Evolutionary conservation across 2,113 vertebrate species (phyloP).

Genomic region (Canis aureus): DNA sequence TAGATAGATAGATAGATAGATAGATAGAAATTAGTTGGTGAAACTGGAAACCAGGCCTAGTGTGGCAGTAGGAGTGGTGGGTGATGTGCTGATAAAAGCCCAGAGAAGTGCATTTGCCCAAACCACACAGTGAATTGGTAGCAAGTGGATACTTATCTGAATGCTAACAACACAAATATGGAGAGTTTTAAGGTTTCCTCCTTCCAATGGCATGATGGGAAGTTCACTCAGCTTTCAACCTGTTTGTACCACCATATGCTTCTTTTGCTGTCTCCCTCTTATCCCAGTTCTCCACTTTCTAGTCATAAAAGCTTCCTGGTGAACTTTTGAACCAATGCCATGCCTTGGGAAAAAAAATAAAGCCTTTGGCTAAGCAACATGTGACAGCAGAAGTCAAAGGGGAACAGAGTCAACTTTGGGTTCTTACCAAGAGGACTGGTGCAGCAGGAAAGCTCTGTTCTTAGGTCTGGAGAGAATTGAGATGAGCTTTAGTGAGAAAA

Average conservation of each 20-base stretch:
- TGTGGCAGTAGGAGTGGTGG: neutral
- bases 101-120: neutral
- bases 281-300: neutral
- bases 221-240: neutral
- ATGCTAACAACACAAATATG: neutral
- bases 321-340: slow-evolving; percentile 40
- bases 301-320: slow-evolving; percentile 32
- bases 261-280: neutral
- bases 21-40: neutral
- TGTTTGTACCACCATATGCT: slow-evolving; percentile 38
- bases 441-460: slow-evolving; percentile 32
- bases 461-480: neutral
- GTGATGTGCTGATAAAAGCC: neutral
- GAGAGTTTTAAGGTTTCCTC: neutral
- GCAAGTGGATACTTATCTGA: neutral
- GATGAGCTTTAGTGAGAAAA: neutral
- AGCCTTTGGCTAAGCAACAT: slow-evolving; percentile 24
- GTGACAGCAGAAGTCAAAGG: slow-evolving; percentile 37
- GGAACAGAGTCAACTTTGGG: slow-evolving; percentile 29
- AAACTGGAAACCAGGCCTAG: neutral
- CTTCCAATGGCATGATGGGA: neutral
- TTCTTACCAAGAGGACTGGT: neutral
- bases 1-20: no score
- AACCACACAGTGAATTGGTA: neutral
- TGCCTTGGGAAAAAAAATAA: neutral